A percentile compares a stretch with the other conserved stretches of the same genome.
Evolutionary conservation across 2,113 vertebrate genomes (phyloP).

Genomic region (Lophotis ruficrista): DNA sequence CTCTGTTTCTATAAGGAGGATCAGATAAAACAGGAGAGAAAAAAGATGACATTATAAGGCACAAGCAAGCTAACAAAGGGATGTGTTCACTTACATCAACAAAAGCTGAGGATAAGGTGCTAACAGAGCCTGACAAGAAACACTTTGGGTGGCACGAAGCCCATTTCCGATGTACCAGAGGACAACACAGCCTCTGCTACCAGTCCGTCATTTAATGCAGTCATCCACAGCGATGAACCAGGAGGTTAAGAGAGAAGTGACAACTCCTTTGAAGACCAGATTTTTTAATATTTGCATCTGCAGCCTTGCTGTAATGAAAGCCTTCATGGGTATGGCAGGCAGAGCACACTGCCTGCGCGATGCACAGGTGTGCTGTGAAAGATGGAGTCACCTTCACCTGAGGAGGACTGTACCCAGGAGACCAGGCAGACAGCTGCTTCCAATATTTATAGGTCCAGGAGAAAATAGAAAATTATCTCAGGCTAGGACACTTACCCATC

Average conservation of each 20-base stretch:
- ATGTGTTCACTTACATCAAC: background rate
- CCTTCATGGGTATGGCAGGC: background rate
- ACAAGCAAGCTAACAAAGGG: background rate
- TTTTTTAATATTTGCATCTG: background rate
- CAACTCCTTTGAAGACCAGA: background rate
- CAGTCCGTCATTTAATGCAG: background rate
- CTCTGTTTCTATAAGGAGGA: constrained; percentile 16
- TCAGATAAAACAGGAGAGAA: constrained; percentile 10
- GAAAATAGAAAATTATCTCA: background rate
- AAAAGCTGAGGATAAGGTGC: background rate
- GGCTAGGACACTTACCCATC: background rate
- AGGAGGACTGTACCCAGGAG: background rate
- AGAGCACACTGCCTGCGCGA: background rate
- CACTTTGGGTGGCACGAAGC: background rate
- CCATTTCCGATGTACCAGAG: background rate
- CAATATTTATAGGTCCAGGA: background rate
- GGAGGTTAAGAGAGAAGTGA: background rate
- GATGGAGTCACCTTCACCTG: background rate
- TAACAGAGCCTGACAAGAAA: background rate
- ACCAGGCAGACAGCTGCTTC: background rate
- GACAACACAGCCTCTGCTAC: background rate
- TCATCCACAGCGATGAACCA: background rate
- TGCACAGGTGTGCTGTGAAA: background rate
- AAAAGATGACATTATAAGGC: background rate
- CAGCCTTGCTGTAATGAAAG: background rate